Percentiles rank a stretch among this genome's conserved stretches.
phyloP scores from a whole-genome alignment of 2,797 vertebrate genomes.

The Chaunax sp. region DNA sequence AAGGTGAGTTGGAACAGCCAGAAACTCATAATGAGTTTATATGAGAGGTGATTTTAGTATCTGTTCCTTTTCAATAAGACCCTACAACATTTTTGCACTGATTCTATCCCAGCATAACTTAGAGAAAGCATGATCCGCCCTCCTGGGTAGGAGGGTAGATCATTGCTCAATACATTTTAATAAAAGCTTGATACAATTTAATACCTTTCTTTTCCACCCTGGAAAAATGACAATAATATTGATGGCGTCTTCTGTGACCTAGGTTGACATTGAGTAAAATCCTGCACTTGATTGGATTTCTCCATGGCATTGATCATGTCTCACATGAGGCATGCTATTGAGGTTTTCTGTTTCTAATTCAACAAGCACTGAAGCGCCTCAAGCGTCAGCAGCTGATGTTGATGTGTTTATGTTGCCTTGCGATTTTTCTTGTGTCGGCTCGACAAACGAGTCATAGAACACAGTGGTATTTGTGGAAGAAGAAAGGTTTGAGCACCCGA shows the following conservation, averaged over 20 bases:
- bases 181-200: slow-evolving; percentile 35
- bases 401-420: slow-evolving; percentile 47
- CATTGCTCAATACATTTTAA: no score
- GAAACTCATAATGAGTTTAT: slow-evolving; percentile 69
- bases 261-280: slow-evolving; percentile 64
- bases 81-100: slow-evolving; percentile 23
- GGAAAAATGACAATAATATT: slow-evolving; percentile 55
- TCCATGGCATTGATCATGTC: slow-evolving; percentile 67
- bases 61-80: slow-evolving; percentile 44
- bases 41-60: slow-evolving; percentile 55
- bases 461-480: slow-evolving; percentile 11
- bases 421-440: slow-evolving; percentile 29
- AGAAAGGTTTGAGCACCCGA: slow-evolving; percentile 13
- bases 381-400: slow-evolving; percentile 57
- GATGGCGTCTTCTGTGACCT: slow-evolving; percentile 56
- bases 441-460: slow-evolving; percentile 40
- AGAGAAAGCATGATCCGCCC: slow-evolving; percentile 2
- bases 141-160: slow-evolving; percentile 11
- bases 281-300: slow-evolving; percentile 61
- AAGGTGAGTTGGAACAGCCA: slow-evolving; percentile 53
- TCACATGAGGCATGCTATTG: slow-evolving; percentile 64
- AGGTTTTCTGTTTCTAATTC: slow-evolving; percentile 66
- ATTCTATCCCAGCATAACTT: slow-evolving; percentile 17
- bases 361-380: slow-evolving; percentile 18
- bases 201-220: slow-evolving; percentile 34